Percentiles rank a stretch among this genome's conserved stretches.
Conservation (phyloP, 2,797 vertebrate species). For the Odontamblyopus rebecca region DNA sequence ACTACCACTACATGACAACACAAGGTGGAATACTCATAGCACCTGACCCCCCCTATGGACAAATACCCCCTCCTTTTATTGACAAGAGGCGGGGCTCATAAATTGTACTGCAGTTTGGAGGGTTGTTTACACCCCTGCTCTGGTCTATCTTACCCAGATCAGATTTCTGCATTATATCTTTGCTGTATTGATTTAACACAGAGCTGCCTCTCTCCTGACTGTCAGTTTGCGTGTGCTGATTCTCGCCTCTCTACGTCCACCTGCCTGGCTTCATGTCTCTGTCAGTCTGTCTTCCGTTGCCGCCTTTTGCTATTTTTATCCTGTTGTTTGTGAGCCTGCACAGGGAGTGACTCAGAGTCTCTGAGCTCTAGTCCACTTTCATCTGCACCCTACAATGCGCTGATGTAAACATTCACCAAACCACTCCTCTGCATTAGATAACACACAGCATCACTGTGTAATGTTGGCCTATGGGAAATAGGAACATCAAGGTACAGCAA, state of each 20-base stretch:
- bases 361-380: constrained; percentile 63
- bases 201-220: constrained; percentile 27
- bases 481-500: not conserved
- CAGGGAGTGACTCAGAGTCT: constrained; percentile 68
- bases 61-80: not conserved
- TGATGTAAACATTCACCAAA: constrained; percentile 20
- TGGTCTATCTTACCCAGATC: constrained; percentile 13
- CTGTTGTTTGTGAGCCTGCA: constrained; percentile 63
- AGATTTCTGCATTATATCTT: constrained; percentile 26
- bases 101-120: not conserved
- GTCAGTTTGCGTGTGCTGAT: constrained; percentile 1
- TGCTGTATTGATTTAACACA: constrained; percentile 51
- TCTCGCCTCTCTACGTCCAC: constrained; percentile 35
- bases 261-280: constrained; percentile 40
- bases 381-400: constrained; percentile 41
- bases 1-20: too few relatives aligned
- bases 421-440: constrained; percentile 38
- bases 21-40: too few relatives aligned
- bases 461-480: constrained; percentile 20
- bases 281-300: constrained; percentile 50
- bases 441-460: constrained; percentile 30
- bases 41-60: too few relatives aligned
- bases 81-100: not conserved
- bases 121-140: constrained; percentile 22
- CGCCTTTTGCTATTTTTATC: constrained; percentile 68